These are phyloP conservation scores for Bradynema listronoti DNA, from an alignment of 1,140 invertebrate genomes.

Conservation along the genomic window DNA sequence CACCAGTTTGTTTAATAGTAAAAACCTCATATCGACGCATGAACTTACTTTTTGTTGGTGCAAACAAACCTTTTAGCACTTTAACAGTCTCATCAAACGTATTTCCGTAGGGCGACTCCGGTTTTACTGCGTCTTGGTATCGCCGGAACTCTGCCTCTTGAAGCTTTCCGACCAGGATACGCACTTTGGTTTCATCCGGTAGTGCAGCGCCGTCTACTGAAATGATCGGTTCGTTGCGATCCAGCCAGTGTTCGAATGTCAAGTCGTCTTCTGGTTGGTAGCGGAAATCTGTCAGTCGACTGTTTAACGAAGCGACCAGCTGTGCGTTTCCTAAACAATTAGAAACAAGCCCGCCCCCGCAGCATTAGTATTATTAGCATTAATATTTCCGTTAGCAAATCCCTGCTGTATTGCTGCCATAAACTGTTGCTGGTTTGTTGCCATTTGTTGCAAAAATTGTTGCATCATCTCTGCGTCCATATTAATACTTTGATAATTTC, in stretches of 20 bases:
- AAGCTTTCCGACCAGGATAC: slow-evolving; percentile 12
- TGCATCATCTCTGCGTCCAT: too few species aligned
- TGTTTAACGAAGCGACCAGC: not conserved
- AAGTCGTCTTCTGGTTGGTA: slow-evolving; percentile 8
- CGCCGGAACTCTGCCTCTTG: not conserved
- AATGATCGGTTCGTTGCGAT: slow-evolving; percentile 3
- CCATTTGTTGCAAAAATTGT: too few species aligned
- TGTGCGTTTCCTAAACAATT: too few species aligned
- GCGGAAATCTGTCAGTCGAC: not conserved
- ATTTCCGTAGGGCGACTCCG: not conserved
- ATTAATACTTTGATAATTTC: too few species aligned
- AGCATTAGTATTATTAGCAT: too few species aligned
- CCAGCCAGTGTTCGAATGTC: slow-evolving; percentile 8
- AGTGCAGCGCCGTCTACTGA: slow-evolving; percentile 1
- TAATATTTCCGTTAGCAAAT: too few species aligned
- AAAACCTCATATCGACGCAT: not conserved
- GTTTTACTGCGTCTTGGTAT: not conserved
- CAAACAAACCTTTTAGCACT: not conserved
- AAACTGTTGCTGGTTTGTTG: too few species aligned
- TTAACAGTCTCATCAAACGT: not conserved
- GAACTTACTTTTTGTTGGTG: not conserved
- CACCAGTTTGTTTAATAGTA: not conserved
- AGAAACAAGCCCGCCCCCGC: too few species aligned
- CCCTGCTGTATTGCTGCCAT: too few species aligned
- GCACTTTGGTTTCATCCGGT: slow-evolving; percentile 1